Percentiles rank a stretch among this genome's conserved stretches.
phyloP scores from a whole-genome alignment of 1,140 invertebrate genomes.

The Trialeurodes vaporariorum region DNA sequence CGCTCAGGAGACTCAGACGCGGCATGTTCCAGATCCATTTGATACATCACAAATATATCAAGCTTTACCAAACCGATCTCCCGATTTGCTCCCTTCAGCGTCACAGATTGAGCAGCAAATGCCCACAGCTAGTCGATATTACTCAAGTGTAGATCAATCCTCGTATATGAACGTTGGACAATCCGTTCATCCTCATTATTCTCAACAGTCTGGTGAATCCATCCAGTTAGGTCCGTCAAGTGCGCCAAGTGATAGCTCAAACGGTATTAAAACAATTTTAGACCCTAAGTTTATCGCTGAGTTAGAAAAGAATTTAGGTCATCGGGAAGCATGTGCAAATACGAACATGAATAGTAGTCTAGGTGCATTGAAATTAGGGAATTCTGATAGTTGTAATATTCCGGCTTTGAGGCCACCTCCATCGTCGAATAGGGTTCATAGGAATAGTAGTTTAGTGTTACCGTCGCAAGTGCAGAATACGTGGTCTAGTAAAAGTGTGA shows the following conservation, averaged over 20 bases:
- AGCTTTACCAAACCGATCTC: conserved; percentile 4
- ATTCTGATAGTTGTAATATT: conserved; percentile 31
- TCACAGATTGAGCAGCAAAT: background rate
- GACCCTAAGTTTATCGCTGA: conserved; percentile 46
- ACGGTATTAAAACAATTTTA: conserved; percentile 21
- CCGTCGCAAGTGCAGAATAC: conserved; percentile 5
- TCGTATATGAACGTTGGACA: background rate
- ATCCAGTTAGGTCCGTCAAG: too few relatives aligned
- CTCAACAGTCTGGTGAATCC: too few relatives aligned
- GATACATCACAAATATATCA: conserved; percentile 39
- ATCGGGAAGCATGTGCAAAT: conserved; percentile 40
- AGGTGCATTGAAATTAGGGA: conserved; percentile 29
- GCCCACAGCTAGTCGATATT: background rate
- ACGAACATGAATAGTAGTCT: conserved; percentile 26
- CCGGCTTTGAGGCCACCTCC: conserved; percentile 38
- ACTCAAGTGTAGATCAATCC: background rate
- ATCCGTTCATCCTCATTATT: background rate
- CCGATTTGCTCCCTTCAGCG: background rate
- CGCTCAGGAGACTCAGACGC: conserved; percentile 23
- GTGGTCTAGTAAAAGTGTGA: background rate
- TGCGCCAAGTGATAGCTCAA: background rate
- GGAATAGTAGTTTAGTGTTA: conserved; percentile 23
- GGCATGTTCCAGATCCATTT: conserved; percentile 40
- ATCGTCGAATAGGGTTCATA: conserved; percentile 31
- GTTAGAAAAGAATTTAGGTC: conserved; percentile 46